phyloP scores from a whole-genome alignment of 2,797 vertebrate genomes.

The Pangasius larnaudii region DNA sequence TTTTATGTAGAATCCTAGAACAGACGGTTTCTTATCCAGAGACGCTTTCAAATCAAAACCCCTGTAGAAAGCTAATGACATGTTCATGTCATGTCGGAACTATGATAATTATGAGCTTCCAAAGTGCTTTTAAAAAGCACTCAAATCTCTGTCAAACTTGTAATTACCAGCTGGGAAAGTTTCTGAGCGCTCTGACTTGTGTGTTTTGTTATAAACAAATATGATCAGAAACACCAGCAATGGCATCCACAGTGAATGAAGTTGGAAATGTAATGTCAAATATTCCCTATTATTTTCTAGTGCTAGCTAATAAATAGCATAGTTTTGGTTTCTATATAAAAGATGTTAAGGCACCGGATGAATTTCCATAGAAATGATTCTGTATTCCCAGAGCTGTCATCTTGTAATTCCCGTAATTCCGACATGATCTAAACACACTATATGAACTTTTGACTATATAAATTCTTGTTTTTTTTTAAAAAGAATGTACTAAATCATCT shows the following conservation, averaged over 20 bases:
- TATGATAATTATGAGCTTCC: background rate
- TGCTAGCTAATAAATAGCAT: background rate
- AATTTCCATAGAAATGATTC: background rate
- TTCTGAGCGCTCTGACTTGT: background rate
- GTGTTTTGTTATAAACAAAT: background rate
- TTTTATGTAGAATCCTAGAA: background rate
- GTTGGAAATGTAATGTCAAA: background rate
- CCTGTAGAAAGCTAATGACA: background rate
- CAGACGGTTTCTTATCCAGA: background rate
- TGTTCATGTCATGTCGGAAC: background rate
- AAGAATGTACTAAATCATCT: background rate
- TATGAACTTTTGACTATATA: background rate
- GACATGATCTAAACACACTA: background rate
- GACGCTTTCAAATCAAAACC: background rate
- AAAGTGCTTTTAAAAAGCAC: background rate
- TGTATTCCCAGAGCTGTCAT: background rate
- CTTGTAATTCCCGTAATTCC: background rate
- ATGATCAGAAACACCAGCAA: background rate
- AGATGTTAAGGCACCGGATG: background rate
- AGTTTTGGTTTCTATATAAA: background rate
- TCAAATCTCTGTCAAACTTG: background rate
- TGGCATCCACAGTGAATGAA: background rate
- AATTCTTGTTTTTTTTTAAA: background rate
- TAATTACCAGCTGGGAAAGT: background rate
- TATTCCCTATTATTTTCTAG: background rate